These are phyloP conservation scores for Aplodontia rufa DNA, from an alignment of 2,113 vertebrate species.

Conservation along the genomic window DNA sequence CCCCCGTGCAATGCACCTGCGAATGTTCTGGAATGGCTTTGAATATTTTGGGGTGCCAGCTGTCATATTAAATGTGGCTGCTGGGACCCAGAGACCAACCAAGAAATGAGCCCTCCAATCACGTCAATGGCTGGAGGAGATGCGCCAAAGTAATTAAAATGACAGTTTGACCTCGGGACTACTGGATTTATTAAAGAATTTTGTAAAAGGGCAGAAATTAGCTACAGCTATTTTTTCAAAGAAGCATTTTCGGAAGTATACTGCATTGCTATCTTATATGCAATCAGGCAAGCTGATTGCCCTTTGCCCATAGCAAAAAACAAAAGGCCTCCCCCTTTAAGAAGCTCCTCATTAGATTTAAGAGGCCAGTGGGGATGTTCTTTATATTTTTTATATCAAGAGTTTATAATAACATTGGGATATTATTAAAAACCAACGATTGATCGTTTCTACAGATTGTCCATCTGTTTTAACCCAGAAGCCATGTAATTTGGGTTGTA, in stretches of 20 bases:
- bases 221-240: background rate
- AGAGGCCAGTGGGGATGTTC: background rate
- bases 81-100: background rate
- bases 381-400: background rate
- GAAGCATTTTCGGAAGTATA: background rate
- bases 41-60: background rate
- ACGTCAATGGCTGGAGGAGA: background rate
- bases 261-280: background rate
- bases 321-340: background rate
- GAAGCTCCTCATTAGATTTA: background rate
- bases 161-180: background rate
- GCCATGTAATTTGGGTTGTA: background rate
- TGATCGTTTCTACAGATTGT: background rate
- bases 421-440: background rate
- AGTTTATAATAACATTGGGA: background rate
- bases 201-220: background rate
- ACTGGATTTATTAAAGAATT: background rate
- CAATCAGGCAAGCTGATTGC: background rate
- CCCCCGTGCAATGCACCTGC: background rate
- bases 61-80: background rate
- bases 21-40: background rate
- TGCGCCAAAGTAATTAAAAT: background rate
- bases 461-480: constrained; percentile 13
- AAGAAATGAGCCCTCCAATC: background rate
- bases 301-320: background rate